A percentile compares a stretch with the other conserved stretches of the same genome.
phyloP scores from a whole-genome alignment of 2,888 invertebrate species.

The Sclerodermus sp. region DNA sequence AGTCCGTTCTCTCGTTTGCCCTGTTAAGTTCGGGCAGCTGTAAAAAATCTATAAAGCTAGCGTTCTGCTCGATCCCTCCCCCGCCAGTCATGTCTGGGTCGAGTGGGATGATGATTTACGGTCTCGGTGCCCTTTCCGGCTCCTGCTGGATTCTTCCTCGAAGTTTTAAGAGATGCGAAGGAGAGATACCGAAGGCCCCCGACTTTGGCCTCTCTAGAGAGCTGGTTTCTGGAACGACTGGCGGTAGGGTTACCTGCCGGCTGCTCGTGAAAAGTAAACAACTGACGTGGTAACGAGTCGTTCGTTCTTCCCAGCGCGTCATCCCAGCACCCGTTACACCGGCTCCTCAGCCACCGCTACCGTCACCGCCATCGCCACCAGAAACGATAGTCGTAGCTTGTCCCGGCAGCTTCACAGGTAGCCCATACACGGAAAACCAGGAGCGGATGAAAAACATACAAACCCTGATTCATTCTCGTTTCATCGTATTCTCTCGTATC shows the following conservation, averaged over 20 bases:
- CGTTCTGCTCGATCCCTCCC: constrained; percentile 22
- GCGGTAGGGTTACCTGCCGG: constrained; percentile 3
- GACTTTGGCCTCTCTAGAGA: constrained; percentile 12
- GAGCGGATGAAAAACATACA: too few species aligned
- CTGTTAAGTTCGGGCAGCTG: neutral
- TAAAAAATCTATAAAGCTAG: constrained; percentile 9
- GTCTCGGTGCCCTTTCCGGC: constrained; percentile 26
- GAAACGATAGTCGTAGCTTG: too few species aligned
- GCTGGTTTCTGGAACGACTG: constrained; percentile 23
- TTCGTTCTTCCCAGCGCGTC: constrained; percentile 21
- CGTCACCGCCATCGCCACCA: too few species aligned
- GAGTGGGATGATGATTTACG: constrained; percentile 45
- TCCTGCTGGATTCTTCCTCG: neutral
- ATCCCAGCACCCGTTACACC: constrained; percentile 20
- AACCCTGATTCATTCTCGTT: too few species aligned
- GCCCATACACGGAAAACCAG: too few species aligned
- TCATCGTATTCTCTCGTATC: too few species aligned
- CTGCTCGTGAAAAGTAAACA: constrained; percentile 43
- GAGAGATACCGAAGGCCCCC: constrained; percentile 9
- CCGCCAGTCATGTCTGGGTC: constrained; percentile 36
- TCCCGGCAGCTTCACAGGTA: too few species aligned
- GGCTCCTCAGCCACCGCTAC: constrained; percentile 1
- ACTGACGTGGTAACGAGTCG: constrained; percentile 37
- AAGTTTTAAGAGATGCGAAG: neutral
- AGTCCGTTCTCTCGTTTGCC: too few species aligned